These are phyloP conservation scores for Drosophila guanche DNA, from an alignment of 1,140 invertebrate genomes.

Conservation along the genomic window DNA sequence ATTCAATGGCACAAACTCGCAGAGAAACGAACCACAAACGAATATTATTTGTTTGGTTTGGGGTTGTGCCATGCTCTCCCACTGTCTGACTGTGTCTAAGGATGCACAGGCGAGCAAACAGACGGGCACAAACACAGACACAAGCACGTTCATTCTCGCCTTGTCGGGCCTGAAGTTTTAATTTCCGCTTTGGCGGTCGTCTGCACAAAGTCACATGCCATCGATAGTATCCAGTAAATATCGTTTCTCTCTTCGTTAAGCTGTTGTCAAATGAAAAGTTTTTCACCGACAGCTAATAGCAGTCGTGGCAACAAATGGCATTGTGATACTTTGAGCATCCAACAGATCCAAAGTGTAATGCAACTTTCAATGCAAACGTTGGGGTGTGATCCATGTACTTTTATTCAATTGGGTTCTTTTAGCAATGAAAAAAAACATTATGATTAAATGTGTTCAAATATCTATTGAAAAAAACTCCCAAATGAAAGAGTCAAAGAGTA, in stretches of 20 bases:
- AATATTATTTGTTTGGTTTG: conserved; percentile 24
- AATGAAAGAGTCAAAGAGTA: not conserved
- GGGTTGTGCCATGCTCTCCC: conserved; percentile 1
- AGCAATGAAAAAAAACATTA: too few species aligned
- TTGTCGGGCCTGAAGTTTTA: conserved; percentile 56
- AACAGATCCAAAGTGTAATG: too few species aligned
- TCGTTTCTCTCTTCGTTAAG: too few species aligned
- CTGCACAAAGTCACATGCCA: conserved; percentile 26
- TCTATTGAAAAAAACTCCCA: not conserved
- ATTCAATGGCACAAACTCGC: conserved; percentile 39
- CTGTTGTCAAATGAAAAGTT: too few species aligned
- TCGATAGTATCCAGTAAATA: not conserved
- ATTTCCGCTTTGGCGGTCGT: conserved; percentile 68
- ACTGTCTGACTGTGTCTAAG: conserved; percentile 2
- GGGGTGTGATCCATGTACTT: too few species aligned
- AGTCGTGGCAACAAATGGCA: too few species aligned
- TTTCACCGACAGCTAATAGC: too few species aligned
- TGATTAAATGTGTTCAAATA: not conserved
- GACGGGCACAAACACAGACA: not conserved
- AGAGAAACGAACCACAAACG: conserved; percentile 29
- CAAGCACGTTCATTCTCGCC: not conserved
- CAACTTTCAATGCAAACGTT: too few species aligned
- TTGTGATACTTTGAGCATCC: too few species aligned
- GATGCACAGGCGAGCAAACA: conserved; percentile 29
- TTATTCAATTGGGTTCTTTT: too few species aligned